A percentile compares a stretch with the other conserved stretches of the same genome.
These are phyloP conservation scores for Sebastes hopkinsi DNA, from an alignment of 2,797 vertebrate species.

Conservation along the genomic window DNA sequence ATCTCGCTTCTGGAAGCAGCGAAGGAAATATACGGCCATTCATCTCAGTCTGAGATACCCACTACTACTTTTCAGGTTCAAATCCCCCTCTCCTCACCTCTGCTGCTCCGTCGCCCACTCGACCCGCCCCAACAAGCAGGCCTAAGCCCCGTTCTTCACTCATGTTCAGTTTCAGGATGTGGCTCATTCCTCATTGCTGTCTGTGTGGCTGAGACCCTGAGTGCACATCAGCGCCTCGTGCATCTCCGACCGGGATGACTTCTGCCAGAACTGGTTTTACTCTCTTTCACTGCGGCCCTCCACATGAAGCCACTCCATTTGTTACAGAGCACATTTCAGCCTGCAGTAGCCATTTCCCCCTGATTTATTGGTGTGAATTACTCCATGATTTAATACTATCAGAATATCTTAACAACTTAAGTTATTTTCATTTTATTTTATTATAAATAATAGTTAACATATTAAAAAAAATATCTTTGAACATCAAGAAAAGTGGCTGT, in stretches of 20 bases:
- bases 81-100: conserved; percentile 9
- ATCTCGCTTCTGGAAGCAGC: neutral
- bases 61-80: conserved; percentile 19
- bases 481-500: neutral
- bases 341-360: neutral
- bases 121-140: neutral
- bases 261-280: conserved; percentile 6
- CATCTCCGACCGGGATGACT: conserved; percentile 14
- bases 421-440: conserved; percentile 6
- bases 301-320: conserved; percentile 5
- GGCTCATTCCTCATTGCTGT: conserved; percentile 64
- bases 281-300: neutral
- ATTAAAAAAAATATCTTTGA: neutral
- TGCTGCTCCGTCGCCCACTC: neutral
- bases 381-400: neutral
- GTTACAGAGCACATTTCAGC: neutral
- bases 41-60: conserved; percentile 29
- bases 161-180: conserved; percentile 64
- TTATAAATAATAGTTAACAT: neutral
- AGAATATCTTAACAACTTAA: neutral
- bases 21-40: conserved; percentile 4
- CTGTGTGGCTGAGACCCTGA: conserved; percentile 30
- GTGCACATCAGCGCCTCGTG: conserved; percentile 3
- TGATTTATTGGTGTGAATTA: neutral
- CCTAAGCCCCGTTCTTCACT: conserved; percentile 7